phyloP scores from a whole-genome alignment of 1,140 invertebrate genomes.

The Caerostris extrusa region DNA sequence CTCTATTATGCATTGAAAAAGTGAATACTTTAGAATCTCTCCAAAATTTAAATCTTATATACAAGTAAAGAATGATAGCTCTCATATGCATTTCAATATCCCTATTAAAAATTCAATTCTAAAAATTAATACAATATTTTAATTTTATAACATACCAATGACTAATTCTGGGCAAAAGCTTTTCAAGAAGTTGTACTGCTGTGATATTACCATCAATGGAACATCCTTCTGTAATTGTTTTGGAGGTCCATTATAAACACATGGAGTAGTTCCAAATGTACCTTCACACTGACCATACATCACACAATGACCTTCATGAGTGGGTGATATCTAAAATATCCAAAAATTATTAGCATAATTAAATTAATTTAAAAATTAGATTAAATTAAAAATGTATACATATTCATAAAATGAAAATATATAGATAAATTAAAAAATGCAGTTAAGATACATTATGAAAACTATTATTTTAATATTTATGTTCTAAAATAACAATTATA shows the following conservation, averaged over 20 bases:
- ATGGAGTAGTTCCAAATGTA: slow-evolving; percentile 82
- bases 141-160: slow-evolving; percentile 14
- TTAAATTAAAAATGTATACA: too few species aligned
- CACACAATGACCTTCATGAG: slow-evolving; percentile 85
- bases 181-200: slow-evolving; percentile 62
- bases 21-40: too few species aligned
- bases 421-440: too few species aligned
- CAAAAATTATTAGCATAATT: background rate
- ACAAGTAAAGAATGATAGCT: background rate
- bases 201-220: slow-evolving; percentile 78
- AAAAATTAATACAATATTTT: background rate
- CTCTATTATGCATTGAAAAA: too few species aligned
- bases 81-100: too few species aligned
- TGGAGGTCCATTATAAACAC: slow-evolving; percentile 87
- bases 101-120: too few species aligned
- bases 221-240: slow-evolving; percentile 82
- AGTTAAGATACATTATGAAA: too few species aligned
- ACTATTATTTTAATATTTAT: too few species aligned
- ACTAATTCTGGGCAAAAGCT: slow-evolving; percentile 69
- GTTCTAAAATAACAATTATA: too few species aligned
- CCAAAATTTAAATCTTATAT: too few species aligned
- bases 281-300: slow-evolving; percentile 89
- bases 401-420: too few species aligned
- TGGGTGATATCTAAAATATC: background rate
- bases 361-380: background rate